phyloP scores from a whole-genome alignment of 1,140 invertebrate species.

The Wiebesia pumilae region DNA sequence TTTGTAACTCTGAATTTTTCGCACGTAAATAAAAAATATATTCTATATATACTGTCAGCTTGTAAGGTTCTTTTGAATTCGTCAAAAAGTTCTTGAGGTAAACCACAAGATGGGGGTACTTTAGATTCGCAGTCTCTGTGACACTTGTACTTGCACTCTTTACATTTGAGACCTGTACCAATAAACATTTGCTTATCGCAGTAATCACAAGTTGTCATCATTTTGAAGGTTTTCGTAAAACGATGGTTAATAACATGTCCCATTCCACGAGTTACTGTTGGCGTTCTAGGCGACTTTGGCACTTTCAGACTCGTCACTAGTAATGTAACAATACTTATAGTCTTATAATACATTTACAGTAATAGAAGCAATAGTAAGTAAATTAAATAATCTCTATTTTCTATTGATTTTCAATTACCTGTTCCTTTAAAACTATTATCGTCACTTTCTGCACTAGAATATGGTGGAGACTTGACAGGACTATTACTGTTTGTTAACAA shows the following conservation, averaged over 20 bases:
- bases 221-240: conserved; percentile 91
- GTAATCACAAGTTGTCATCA: conserved; percentile 91
- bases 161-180: conserved; percentile 90
- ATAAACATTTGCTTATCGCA: conserved; percentile 95
- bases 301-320: conserved; percentile 76
- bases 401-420: conserved; percentile 55
- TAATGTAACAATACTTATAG: conserved; percentile 18
- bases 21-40: conserved; percentile 28
- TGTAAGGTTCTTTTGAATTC: conserved; percentile 84
- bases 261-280: conserved; percentile 84
- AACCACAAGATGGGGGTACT: conserved; percentile 92
- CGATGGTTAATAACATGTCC: conserved; percentile 93
- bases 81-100: conserved; percentile 88
- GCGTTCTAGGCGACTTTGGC: conserved; percentile 86
- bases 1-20: conserved; percentile 15
- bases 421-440: conserved; percentile 76
- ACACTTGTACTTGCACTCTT: conserved; percentile 97
- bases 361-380: no score
- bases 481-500: conserved; percentile 77
- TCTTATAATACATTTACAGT: not conserved
- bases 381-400: not conserved
- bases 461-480: conserved; percentile 82
- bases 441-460: conserved; percentile 77
- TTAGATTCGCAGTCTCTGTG: conserved; percentile 92
- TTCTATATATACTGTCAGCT: conserved; percentile 75